A percentile compares a stretch with the other conserved stretches of the same genome.
phyloP scores from a whole-genome alignment of 2,113 vertebrate species.

The Reinhardtius hippoglossoides region DNA sequence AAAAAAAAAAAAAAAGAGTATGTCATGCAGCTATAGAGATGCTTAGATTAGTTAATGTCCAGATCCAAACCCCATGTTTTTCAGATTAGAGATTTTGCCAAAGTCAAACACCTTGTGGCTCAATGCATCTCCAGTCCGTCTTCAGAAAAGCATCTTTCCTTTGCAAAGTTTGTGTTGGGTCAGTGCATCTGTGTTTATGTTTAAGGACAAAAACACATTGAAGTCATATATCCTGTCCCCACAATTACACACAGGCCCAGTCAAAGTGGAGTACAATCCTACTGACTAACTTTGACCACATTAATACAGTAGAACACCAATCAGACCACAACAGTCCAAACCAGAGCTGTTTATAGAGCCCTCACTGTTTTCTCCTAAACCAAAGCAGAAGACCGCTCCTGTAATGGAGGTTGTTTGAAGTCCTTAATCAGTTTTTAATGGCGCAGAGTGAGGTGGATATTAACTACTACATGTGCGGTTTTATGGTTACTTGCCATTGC shows the following conservation, averaged over 20 bases:
- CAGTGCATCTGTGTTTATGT: constrained; percentile 18
- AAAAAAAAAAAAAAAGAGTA: background rate
- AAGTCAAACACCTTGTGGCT: constrained; percentile 12
- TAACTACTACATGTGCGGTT: constrained; percentile 76
- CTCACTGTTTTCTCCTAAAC: constrained; percentile 66
- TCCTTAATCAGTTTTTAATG: constrained; percentile 79
- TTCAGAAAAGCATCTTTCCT: constrained; percentile 13
- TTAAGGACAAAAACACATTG: constrained; percentile 41
- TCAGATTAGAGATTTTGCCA: background rate
- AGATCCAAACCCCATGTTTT: background rate
- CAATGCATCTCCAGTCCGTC: background rate
- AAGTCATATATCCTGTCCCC: constrained; percentile 23
- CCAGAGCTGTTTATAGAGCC: constrained; percentile 70
- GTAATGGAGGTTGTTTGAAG: constrained; percentile 72
- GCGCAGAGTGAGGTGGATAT: constrained; percentile 66
- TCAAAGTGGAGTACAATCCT: constrained; percentile 37
- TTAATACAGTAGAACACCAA: constrained; percentile 60
- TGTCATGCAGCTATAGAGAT: background rate
- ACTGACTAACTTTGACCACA: constrained; percentile 63
- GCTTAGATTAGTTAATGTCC: background rate
- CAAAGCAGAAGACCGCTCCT: constrained; percentile 66
- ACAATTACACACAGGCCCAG: background rate
- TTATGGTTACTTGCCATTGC: constrained; percentile 77
- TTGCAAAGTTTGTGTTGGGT: constrained; percentile 4
- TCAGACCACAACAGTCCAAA: constrained; percentile 66